Conservation (phyloP, 2,113 vertebrate genomes). For the Stigmatopora nigra region DNA sequence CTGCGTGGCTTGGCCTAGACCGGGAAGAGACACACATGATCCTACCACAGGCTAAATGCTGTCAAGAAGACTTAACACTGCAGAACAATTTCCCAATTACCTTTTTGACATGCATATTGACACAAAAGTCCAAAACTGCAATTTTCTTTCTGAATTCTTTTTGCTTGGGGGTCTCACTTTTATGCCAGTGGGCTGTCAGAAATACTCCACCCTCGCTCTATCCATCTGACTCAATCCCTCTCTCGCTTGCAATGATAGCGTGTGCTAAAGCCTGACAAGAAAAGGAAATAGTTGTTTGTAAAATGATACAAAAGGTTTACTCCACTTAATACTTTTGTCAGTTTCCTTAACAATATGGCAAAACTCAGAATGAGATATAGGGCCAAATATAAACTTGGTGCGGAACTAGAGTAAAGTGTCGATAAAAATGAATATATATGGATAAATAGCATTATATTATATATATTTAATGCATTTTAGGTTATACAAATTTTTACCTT, state of each 20-base stretch:
- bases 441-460: too few relatives aligned
- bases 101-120: constrained; percentile 75
- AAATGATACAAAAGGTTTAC: neutral
- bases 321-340: too few relatives aligned
- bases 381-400: too few relatives aligned
- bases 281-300: constrained; percentile 19
- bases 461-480: too few relatives aligned
- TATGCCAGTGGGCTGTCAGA: constrained; percentile 69
- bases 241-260: constrained; percentile 13
- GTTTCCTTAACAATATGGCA: too few relatives aligned
- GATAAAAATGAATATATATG: too few relatives aligned
- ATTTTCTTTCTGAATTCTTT: constrained; percentile 70
- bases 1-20: constrained; percentile 50
- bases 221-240: constrained; percentile 22
- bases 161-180: constrained; percentile 68
- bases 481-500: too few relatives aligned
- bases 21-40: constrained; percentile 66
- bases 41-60: constrained; percentile 68
- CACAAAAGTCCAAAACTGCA: constrained; percentile 71
- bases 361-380: too few relatives aligned
- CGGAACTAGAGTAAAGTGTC: too few relatives aligned
- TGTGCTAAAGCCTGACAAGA: constrained; percentile 14
- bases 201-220: constrained; percentile 46
- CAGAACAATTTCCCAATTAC: constrained; percentile 73
- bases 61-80: constrained; percentile 69